phyloP scores from a whole-genome alignment of 2,113 vertebrate species.

The Tyrannus savana region DNA sequence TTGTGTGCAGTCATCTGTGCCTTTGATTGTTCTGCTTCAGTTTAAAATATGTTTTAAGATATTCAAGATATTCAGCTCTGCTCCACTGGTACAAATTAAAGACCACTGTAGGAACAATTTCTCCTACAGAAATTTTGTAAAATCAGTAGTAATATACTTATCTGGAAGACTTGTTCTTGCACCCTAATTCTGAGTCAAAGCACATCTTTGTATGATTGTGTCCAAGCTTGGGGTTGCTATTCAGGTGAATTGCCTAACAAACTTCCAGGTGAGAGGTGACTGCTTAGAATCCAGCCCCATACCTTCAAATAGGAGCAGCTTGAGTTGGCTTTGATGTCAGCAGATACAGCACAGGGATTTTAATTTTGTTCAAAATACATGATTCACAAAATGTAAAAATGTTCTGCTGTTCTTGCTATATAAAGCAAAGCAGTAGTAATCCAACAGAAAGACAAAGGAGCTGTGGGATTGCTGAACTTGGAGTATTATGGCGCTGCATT shows the following conservation, averaged over 20 bases:
- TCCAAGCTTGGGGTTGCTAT: neutral
- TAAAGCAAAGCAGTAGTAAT: neutral
- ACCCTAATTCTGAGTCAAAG: neutral
- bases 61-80: neutral
- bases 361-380: neutral
- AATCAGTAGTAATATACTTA: neutral
- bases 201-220: neutral
- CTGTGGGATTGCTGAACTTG: neutral
- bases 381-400: neutral
- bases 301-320: neutral
- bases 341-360: accelerated
- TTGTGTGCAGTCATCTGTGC: neutral
- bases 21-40: neutral
- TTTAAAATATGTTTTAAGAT: neutral
- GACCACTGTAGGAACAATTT: neutral
- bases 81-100: neutral
- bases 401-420: neutral
- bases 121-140: neutral
- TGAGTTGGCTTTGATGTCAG: neutral
- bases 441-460: neutral
- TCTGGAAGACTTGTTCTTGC: neutral
- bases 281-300: neutral
- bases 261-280: neutral
- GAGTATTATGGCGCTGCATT: neutral
- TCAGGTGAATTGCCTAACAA: neutral